A percentile compares a stretch with the other conserved stretches of the same genome.
Evolutionary conservation across 2,797 vertebrate genomes (phyloP).

Genomic region (Astyanax mexicanus): DNA sequence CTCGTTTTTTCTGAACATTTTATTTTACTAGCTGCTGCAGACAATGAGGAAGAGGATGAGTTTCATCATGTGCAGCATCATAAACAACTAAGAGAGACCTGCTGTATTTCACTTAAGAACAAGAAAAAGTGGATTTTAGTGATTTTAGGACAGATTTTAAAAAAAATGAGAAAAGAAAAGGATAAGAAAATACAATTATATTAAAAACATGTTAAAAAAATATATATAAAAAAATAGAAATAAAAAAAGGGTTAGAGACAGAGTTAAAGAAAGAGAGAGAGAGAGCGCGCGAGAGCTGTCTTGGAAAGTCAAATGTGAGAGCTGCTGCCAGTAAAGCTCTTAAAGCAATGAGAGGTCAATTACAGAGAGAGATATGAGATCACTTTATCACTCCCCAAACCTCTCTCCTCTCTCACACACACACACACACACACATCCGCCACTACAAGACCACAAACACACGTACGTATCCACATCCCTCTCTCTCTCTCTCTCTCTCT

Average conservation of each 20-base stretch:
- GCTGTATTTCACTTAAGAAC: too few species aligned
- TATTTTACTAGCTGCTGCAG: too few species aligned
- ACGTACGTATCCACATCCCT: constrained; percentile 48
- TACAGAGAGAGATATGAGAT: constrained; percentile 75
- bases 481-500: too few species aligned
- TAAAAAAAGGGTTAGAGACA: neutral
- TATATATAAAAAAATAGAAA: too few species aligned
- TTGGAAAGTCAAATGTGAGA: constrained; percentile 70
- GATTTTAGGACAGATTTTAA: too few species aligned
- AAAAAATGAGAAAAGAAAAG: neutral
- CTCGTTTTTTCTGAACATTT: too few species aligned
- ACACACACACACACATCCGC: constrained; percentile 53
- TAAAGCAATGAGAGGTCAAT: constrained; percentile 83
- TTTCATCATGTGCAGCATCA: too few species aligned
- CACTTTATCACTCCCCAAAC: constrained; percentile 60
- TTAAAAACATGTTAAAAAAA: too few species aligned
- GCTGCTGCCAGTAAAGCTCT: constrained; percentile 79
- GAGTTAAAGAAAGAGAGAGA: constrained; percentile 27
- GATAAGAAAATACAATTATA: too few species aligned
- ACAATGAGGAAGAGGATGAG: too few species aligned
- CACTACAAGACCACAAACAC: constrained; percentile 53
- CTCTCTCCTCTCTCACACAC: constrained; percentile 22
- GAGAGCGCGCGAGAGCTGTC: constrained; percentile 68
- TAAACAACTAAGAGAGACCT: too few species aligned
- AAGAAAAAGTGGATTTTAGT: too few species aligned